phyloP scores from a whole-genome alignment of 1,140 invertebrate species.

The Pseudoatta argentina region DNA sequence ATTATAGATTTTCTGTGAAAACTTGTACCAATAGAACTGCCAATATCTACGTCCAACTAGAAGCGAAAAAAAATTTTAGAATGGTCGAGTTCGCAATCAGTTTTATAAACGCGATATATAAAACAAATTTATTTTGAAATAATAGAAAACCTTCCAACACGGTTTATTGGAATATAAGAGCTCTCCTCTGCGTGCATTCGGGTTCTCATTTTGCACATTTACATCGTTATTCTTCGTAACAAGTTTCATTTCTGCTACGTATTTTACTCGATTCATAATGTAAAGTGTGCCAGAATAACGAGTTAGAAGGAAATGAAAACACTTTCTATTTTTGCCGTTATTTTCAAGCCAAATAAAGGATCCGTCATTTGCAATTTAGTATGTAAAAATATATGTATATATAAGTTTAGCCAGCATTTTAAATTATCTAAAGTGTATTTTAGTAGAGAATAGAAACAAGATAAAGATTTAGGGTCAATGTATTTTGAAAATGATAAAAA shows the following conservation, averaged over 20 bases:
- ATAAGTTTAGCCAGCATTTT: background rate
- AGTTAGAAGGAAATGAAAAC: background rate
- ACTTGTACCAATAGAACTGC: slow-evolving; percentile 7
- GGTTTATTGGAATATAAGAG: slow-evolving; percentile 22
- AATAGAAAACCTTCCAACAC: slow-evolving; percentile 11
- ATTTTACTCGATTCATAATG: background rate
- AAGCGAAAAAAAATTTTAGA: background rate
- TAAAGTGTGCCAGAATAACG: slow-evolving; percentile 7
- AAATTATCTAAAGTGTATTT: background rate
- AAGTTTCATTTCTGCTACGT: slow-evolving; percentile 21
- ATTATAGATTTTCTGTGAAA: background rate
- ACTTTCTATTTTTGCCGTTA: background rate
- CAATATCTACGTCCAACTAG: background rate
- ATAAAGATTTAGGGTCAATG: too few species aligned
- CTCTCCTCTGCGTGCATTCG: background rate
- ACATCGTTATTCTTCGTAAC: background rate
- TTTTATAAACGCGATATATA: background rate
- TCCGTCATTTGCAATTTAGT: background rate
- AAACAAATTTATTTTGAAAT: slow-evolving; percentile 40
- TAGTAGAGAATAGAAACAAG: background rate
- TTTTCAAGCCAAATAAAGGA: slow-evolving; percentile 14
- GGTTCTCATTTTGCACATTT: slow-evolving; percentile 30
- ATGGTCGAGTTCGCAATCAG: slow-evolving; percentile 16
- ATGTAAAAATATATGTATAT: background rate
- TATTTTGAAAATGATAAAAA: too few species aligned